A percentile compares a stretch with the other conserved stretches of the same genome.
Conservation (phyloP, 1,140 invertebrate species). For the Drosophila kurseongensis region DNA sequence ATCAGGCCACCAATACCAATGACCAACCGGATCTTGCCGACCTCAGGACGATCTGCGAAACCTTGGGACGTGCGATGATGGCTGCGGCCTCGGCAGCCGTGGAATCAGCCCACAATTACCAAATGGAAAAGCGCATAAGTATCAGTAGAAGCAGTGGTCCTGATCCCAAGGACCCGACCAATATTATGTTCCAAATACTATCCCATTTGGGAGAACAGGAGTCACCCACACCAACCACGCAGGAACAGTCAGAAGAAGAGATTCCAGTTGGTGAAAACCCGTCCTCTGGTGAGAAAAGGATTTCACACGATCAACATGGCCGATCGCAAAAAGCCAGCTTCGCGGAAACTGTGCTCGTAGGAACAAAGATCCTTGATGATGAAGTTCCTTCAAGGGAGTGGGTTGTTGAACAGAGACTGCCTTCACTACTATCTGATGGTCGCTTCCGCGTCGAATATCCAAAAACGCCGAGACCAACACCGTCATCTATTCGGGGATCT, state of each 20-base stretch:
- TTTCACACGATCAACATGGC: not conserved
- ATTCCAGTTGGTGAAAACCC: no score
- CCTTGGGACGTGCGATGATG: conserved; percentile 22
- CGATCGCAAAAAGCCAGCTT: not conserved
- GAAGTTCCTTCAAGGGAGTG: not conserved
- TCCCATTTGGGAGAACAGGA: not conserved
- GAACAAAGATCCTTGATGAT: no score
- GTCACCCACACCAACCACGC: not conserved
- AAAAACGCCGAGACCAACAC: not conserved
- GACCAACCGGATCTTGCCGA: not conserved
- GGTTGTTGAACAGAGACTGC: not conserved
- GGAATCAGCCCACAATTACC: not conserved
- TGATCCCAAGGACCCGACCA: not conserved
- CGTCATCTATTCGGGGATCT: no score
- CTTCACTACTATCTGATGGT: not conserved
- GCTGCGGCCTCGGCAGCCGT: conserved; percentile 18
- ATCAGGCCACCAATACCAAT: conserved; percentile 26
- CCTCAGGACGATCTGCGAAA: conserved; percentile 27
- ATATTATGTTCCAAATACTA: not conserved
- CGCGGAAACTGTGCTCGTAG: not conserved
- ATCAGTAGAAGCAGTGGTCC: not conserved
- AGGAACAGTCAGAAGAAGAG: no score
- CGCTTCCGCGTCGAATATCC: not conserved
- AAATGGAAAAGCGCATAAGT: not conserved
- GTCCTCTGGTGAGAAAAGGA: no score